These are phyloP conservation scores for Diphyllodes magnificus DNA, from an alignment of 2,113 vertebrate species.

Conservation along the genomic window DNA sequence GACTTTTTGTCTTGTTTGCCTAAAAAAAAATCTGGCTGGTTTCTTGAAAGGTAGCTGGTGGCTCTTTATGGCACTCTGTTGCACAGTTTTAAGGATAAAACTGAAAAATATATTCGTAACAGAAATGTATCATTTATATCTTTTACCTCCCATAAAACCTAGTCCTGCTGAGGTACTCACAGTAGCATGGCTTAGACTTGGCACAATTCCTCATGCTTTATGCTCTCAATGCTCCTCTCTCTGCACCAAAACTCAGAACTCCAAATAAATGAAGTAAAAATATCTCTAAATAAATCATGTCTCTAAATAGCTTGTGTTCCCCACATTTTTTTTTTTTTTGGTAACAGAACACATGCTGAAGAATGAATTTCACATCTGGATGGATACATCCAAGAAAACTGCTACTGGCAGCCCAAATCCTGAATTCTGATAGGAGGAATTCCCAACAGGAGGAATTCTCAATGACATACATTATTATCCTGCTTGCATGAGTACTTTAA, in stretches of 20 bases:
- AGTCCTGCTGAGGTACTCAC: background rate
- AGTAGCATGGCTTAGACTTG: background rate
- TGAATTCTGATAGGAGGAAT: background rate
- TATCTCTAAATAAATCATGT: background rate
- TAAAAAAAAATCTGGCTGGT: background rate
- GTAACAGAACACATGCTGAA: background rate
- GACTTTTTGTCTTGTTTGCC: background rate
- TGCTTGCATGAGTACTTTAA: background rate
- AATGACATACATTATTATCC: background rate
- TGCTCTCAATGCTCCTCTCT: background rate
- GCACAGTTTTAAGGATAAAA: slow-evolving; percentile 20
- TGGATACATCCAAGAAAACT: background rate
- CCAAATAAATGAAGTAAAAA: background rate
- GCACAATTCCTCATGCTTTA: background rate
- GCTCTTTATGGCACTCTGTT: background rate
- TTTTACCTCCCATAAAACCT: background rate
- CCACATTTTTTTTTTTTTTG: background rate
- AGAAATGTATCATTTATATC: background rate
- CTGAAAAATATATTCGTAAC: background rate
- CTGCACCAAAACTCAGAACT: background rate
- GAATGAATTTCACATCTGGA: background rate
- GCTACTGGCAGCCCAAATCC: background rate
- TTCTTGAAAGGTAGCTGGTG: slow-evolving; percentile 13
- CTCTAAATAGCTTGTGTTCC: background rate
- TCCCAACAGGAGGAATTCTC: background rate